Evolutionary conservation across 2,888 invertebrate genomes (phyloP), one percentile per base, ranked within the genome.

Genomic region (Acleris emargana): DNA sequence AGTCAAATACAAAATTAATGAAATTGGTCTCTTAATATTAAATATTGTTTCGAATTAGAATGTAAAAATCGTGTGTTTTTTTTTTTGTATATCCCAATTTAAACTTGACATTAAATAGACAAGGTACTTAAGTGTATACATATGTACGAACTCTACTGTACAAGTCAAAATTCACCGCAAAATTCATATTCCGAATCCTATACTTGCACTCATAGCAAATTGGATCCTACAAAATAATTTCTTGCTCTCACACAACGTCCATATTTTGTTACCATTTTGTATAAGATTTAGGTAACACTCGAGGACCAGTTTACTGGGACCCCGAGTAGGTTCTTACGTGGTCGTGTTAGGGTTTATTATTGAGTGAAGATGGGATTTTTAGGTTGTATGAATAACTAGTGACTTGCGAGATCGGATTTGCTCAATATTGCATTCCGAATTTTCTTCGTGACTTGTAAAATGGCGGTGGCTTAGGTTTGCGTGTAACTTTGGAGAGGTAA

Each of bases 371-470:
- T 17, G 49, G 32, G 28, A 7, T 13, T 45, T 43, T 54, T 28
- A 32, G 22, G 5, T 59, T 55, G 59, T 11, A 18, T n/a, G 64
- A 54, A 59, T 64, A 64, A 59, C 42, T 59, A 54, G 58, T 43
- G 55, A 54, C 59, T 54, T 59, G 58, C 59, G 18, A 58, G 61
- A 67, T 67, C 63, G 67, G 57, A 57, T 60, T 57, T 62, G 45
- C 64, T 51, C 67, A 67, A 63, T 68, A 67, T 64, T 67, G 68
- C 68, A 67, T 67, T 60, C 38, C 43, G 57, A 61, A 67, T 67
- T 67, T 66, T 67, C 42, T 66, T 63, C 52, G 38, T 60, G 59
- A 43, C 58, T 50, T n/a, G 51, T 43, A 59, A 67, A 63, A 58
- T 58, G 61, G 22, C 43, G 45, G 54, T 43, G 28, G 54, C 59